Evolutionary conservation across 1,140 invertebrate genomes (phyloP).

Genomic region (Chionoecetes opilio): DNA sequence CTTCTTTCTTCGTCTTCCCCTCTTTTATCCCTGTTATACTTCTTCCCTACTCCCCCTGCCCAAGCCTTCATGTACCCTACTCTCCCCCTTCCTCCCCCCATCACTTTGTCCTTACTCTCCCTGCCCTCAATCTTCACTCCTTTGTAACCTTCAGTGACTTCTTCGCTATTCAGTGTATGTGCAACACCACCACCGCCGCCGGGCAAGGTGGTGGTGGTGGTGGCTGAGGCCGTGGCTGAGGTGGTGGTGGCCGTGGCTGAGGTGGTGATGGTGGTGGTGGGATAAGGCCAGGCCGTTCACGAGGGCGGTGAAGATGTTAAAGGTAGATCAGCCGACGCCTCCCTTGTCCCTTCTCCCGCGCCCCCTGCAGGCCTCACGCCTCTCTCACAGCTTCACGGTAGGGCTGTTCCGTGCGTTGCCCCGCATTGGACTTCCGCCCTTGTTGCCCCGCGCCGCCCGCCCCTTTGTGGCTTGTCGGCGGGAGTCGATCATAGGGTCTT

Average conservation of each 20-base stretch:
- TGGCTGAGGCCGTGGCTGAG: not conserved
- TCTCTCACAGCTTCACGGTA: not conserved
- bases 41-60: not conserved
- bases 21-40: no score
- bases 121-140: not conserved
- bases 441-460: not conserved
- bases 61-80: no score
- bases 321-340: not conserved
- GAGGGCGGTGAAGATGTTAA: not conserved
- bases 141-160: not conserved
- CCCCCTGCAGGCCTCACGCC: not conserved
- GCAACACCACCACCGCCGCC: not conserved
- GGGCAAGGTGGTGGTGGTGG: no score
- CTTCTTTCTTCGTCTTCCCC: not conserved
- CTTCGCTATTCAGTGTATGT: no score
- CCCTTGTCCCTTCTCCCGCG: not conserved
- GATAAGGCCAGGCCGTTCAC: no score
- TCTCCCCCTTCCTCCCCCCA: not conserved
- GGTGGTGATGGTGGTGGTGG: no score
- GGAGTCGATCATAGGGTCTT: not conserved
- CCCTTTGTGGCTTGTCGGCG: constrained; percentile 11
- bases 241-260: not conserved
- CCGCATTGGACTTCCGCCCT: not conserved
- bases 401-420: not conserved
- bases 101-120: not conserved